Evolutionary conservation across 2,113 vertebrate genomes (phyloP), one percentile per base, ranked within the genome.

Genomic region (Aspidoscelis tigris): DNA sequence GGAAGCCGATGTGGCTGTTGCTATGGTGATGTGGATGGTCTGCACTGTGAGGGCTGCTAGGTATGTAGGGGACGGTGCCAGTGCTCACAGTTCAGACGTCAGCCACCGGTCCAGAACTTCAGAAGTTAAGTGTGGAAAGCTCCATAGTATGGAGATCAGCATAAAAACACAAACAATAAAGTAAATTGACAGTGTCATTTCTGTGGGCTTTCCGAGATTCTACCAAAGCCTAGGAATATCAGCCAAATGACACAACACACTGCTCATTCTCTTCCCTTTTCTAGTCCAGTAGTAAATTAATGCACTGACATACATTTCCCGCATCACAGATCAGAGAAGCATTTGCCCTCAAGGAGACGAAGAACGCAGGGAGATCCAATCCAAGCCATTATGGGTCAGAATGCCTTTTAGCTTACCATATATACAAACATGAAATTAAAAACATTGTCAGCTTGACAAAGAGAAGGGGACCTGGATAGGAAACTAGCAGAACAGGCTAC

Each of bases 301-400:
- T 10, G 81, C 43, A 86, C 20, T 78, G 84, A 53, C 76, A 0
- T 0, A 2, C 47, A 73, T 9, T 81, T 71, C 33, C 58, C 61
- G 0, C 69, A 69, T 50, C 2, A 0, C 16, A 0, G 1, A 79
- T 5, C 2, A 79, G 0, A n/a, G 8, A 2, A 0, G 21, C 18
- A n/a, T 20, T 0, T 1, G 68, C 76, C 65, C 14, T 7, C 39
- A 4, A 61, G 72, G 61, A 9, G 5, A 22, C 11, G 22, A 47
- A 2, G 26, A 20, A 2, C 18, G 78, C 33, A 22, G 47, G 10
- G 47, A 41, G 68, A 75, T 7, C 72, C 5, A 24, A 75, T 7
- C 72, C 5, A 24, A 61, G 26, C 50, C 53, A 58, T 53, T 22
- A 21, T 41, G n/a, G 21, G 16, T 21, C 14, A 50, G 12, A 43